Conservation (phyloP, 2,888 invertebrate genomes). For the Ophonus ardosiacus region DNA sequence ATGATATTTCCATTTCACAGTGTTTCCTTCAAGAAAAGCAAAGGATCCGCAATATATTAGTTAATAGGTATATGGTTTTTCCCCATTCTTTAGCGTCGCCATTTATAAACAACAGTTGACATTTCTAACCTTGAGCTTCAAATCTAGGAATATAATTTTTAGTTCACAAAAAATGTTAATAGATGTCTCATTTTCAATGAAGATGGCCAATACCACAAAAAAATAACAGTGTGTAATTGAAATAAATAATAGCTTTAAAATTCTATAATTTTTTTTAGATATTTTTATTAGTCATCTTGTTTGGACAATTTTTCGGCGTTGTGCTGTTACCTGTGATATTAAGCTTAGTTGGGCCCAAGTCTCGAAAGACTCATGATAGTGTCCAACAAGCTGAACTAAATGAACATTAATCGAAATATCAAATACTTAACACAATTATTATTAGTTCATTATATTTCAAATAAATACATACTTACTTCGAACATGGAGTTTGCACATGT, state of each 20-base stretch:
- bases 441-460: neutral
- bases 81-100: too few relatives aligned
- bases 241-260: constrained; percentile 19
- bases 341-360: constrained; percentile 84
- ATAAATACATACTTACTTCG: neutral
- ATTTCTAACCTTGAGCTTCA: too few relatives aligned
- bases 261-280: constrained; percentile 78
- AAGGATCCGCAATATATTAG: too few relatives aligned
- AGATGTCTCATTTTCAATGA: too few relatives aligned
- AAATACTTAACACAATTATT: neutral
- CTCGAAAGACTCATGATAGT: constrained; percentile 67
- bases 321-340: constrained; percentile 86
- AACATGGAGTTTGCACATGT: neutral
- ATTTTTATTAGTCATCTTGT: constrained; percentile 86
- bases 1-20: too few relatives aligned
- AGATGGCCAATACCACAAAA: too few relatives aligned
- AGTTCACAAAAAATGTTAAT: too few relatives aligned
- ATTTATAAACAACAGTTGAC: too few relatives aligned
- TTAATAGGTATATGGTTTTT: too few relatives aligned
- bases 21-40: too few relatives aligned
- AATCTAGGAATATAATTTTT: too few relatives aligned
- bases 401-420: neutral
- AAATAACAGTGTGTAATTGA: neutral
- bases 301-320: constrained; percentile 88
- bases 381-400: constrained; percentile 47